These are phyloP conservation scores for Sebastes matsubarae DNA, from an alignment of 2,797 vertebrate species.

Conservation along the genomic window DNA sequence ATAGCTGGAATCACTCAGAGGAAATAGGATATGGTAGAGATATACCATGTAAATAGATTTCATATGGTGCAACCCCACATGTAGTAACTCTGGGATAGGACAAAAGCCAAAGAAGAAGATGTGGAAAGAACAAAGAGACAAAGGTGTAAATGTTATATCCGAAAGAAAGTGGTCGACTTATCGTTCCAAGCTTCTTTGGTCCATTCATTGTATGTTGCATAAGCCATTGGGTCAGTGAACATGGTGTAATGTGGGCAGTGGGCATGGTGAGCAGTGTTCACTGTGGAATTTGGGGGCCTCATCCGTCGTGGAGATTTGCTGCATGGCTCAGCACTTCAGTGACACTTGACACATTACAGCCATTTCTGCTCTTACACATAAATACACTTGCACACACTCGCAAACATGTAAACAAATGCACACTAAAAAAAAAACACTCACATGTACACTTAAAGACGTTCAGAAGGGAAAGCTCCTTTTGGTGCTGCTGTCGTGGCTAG, in stretches of 20 bases:
- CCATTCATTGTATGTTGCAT: not conserved
- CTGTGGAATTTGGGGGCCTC: not conserved
- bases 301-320: not conserved
- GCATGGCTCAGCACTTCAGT: conserved; percentile 35
- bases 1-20: conserved; percentile 41
- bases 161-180: not conserved
- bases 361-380: conserved; percentile 42
- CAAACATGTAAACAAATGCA: not conserved
- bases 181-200: not conserved
- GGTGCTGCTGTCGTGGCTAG: not conserved
- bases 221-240: not conserved
- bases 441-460: not conserved
- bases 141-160: not conserved
- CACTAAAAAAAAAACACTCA: not conserved
- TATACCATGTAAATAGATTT: conserved; percentile 25
- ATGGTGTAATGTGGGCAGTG: not conserved
- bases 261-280: not conserved
- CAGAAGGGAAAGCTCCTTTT: not conserved
- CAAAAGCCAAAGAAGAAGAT: not conserved
- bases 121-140: not conserved
- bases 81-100: not conserved
- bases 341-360: conserved; percentile 43
- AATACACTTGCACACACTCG: not conserved
- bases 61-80: not conserved
- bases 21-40: conserved; percentile 41